Base-by-base conservation (phyloP, 2,888 invertebrate species). In the Cantharis lateralis region DNA sequence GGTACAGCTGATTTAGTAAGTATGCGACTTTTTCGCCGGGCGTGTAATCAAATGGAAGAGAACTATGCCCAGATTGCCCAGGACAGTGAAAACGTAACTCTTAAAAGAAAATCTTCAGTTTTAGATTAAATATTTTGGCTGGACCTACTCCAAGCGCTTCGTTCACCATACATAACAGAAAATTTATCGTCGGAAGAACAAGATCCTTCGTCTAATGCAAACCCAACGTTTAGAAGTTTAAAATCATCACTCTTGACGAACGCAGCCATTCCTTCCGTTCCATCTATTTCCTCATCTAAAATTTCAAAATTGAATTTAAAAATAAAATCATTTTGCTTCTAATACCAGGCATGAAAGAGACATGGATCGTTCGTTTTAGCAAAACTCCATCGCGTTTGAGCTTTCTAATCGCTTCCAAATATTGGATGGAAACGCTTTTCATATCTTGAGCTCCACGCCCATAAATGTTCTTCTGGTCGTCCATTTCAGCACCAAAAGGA, bases 31-130 rank as follows among this genome's bases (percentile, higher is more conserved):
- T 96, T 88, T 95, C 95, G 0, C 94, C 96, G 16, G 96, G 95
- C 2, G 95, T 96, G 83, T 95, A 92, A 63, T 94, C 92, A 73
- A 95, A 89, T 78, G 97, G 89, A 62, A 95, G 89, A 0, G 96
- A 96, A 0, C 96, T 97, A 86, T 98, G 97, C 0, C 97, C 97
- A 1, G 97, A 93, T 62, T 92, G 92, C n/a, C 97, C 97, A 61
- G 91, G 90, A 81, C 95, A 95, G 75, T 92, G 93, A 11, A 96
- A 92, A 81, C 92, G 91, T 71, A 96, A 88, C 90, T 95, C 96
- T 83, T 24, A 83, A 15, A 86, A 83, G 73, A 26, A 74, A 79
- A 74, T 71, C 68, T 48, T 71, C 4, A 68, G 61, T 18, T 69
- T 16, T 13, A 7, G 16, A 70, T 9, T 70, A 64, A 75, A 62